phyloP scores from a whole-genome alignment of 92 coral and sea anemone genomes.

The Porites cylindrica region DNA sequence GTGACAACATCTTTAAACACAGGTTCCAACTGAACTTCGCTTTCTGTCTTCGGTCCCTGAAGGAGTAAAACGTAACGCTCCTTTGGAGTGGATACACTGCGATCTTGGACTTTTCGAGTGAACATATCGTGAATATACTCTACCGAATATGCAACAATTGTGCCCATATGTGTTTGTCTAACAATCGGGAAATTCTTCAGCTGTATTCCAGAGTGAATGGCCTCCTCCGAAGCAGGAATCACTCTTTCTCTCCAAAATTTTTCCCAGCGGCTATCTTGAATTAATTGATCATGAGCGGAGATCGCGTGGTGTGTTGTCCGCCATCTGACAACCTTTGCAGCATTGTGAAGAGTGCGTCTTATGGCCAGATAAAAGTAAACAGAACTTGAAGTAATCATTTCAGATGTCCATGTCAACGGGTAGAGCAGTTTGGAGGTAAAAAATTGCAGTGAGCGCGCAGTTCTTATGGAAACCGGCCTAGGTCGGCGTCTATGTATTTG shows the following conservation, averaged over 20 bases:
- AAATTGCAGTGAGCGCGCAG: slow-evolving; percentile 4
- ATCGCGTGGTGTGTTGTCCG: slow-evolving; percentile 59
- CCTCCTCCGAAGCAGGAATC: slow-evolving; percentile 79
- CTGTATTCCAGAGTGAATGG: slow-evolving; percentile 75
- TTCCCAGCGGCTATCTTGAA: slow-evolving; percentile 86
- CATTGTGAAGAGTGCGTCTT: slow-evolving; percentile 68
- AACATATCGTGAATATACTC: slow-evolving; percentile 84
- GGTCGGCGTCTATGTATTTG: slow-evolving; percentile 30
- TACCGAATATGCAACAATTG: slow-evolving; percentile 88
- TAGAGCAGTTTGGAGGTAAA: slow-evolving; percentile 31
- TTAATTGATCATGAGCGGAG: slow-evolving; percentile 78
- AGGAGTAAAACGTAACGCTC: slow-evolving; percentile 89
- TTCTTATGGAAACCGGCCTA: slow-evolving; percentile 30
- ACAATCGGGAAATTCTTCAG: slow-evolving; percentile 87
- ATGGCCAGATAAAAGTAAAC: slow-evolving; percentile 62
- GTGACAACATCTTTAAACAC: slow-evolving; percentile 93
- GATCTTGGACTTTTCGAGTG: slow-evolving; percentile 41
- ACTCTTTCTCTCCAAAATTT: slow-evolving; percentile 92
- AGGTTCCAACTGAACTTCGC: slow-evolving; percentile 74
- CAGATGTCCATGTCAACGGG: slow-evolving; percentile 60
- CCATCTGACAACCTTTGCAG: slow-evolving; percentile 80
- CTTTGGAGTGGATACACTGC: slow-evolving; percentile 56
- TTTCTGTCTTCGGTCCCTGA: slow-evolving; percentile 78
- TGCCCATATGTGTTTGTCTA: slow-evolving; percentile 85
- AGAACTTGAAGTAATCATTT: slow-evolving; percentile 72